These are phyloP conservation scores for Silvanus unidentatus DNA, from an alignment of 2,888 invertebrate genomes.

Conservation along the genomic window DNA sequence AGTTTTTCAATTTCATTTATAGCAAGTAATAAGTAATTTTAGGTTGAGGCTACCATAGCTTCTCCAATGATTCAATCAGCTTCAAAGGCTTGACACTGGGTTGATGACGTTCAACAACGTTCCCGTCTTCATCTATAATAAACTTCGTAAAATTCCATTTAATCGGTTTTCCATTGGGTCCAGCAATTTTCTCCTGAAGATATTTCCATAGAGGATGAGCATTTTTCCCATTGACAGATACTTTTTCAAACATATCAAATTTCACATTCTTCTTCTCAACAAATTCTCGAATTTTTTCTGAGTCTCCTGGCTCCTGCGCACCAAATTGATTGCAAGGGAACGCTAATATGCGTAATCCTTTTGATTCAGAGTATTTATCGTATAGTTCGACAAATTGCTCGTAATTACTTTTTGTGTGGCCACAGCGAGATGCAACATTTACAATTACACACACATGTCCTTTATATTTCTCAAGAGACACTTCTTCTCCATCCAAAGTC, in stretches of 20 bases:
- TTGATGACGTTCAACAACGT: constrained; percentile 58
- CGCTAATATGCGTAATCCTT: constrained; percentile 71
- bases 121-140: constrained; percentile 65
- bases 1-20: background rate
- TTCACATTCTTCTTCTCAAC: constrained; percentile 57
- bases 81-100: constrained; percentile 44
- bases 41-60: constrained; percentile 35
- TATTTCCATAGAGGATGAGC: constrained; percentile 64
- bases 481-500: constrained; percentile 69
- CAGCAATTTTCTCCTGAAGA: constrained; percentile 52
- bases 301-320: constrained; percentile 61
- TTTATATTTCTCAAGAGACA: constrained; percentile 70
- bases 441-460: constrained; percentile 77
- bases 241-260: constrained; percentile 68
- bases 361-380: constrained; percentile 64
- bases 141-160: constrained; percentile 91
- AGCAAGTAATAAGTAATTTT: background rate
- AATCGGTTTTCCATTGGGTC: constrained; percentile 56
- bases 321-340: constrained; percentile 87
- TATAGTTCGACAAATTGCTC: constrained; percentile 67
- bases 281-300: constrained; percentile 60
- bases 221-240: constrained; percentile 61
- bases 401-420: constrained; percentile 73
- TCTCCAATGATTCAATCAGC: constrained; percentile 36
- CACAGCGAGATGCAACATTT: constrained; percentile 82